phyloP scores from a whole-genome alignment of 2,113 vertebrate genomes.

The Rhinopomastus cyanomelas region DNA sequence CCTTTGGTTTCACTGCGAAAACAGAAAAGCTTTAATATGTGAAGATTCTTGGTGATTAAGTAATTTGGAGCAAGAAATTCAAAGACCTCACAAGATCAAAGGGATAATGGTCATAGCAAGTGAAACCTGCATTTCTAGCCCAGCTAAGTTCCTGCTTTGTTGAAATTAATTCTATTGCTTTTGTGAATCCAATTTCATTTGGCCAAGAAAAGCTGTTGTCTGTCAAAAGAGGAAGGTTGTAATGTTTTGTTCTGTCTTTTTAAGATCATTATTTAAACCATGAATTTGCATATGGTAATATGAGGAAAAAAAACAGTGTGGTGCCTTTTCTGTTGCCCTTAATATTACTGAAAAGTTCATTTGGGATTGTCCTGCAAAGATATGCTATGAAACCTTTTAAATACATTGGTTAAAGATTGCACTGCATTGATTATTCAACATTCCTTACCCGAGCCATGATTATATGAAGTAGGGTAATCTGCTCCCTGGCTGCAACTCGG shows the following conservation, averaged over 20 bases:
- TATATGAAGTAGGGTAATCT: slow-evolving; percentile 21
- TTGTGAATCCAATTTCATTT: neutral
- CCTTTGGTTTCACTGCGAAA: neutral
- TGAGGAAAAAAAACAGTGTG: neutral
- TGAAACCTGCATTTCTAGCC: neutral
- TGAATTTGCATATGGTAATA: neutral
- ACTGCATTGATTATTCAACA: slow-evolving; percentile 37
- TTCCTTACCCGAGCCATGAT: neutral
- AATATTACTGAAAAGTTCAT: neutral
- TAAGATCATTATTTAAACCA: neutral
- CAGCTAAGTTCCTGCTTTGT: neutral
- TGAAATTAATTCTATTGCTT: neutral
- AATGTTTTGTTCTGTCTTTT: neutral
- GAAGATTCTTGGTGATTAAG: neutral
- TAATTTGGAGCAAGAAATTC: neutral
- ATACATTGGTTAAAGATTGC: slow-evolving; percentile 9
- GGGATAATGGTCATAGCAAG: neutral
- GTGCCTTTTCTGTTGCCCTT: neutral
- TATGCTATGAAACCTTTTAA: neutral
- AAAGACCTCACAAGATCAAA: neutral
- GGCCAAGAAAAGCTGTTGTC: neutral
- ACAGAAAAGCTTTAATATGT: neutral
- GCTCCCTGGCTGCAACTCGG: slow-evolving; percentile 6
- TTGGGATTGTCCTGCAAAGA: slow-evolving; percentile 2
- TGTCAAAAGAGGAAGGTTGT: neutral